These are phyloP conservation scores for Lasioglossum pauxillum DNA, from an alignment of 2,888 invertebrate species.

Conservation along the genomic window DNA sequence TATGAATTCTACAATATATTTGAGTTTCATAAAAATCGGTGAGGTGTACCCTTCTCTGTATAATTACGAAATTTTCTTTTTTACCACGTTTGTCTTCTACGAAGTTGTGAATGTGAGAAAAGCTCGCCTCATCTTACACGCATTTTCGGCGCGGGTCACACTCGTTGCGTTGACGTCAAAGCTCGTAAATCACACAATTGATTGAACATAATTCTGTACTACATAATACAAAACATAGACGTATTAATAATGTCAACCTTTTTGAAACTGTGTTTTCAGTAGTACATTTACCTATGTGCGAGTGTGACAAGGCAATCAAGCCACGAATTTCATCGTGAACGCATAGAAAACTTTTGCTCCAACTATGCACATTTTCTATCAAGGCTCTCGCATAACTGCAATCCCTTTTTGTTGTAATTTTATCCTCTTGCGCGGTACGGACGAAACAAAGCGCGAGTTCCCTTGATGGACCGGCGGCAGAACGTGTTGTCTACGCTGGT, in stretches of 20 bases:
- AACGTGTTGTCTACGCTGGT: background rate
- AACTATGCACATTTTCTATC: background rate
- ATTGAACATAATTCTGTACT: background rate
- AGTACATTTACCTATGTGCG: background rate
- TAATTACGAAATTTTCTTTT: too few species aligned
- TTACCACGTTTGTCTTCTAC: too few species aligned
- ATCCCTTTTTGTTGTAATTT: background rate
- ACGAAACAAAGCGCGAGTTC: slow-evolving; percentile 7
- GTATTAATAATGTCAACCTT: background rate
- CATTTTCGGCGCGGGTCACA: too few species aligned
- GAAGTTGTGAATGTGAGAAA: too few species aligned
- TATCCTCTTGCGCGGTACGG: background rate
- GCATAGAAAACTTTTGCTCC: background rate
- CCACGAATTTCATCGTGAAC: background rate
- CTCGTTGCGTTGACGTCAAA: too few species aligned
- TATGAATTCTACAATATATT: too few species aligned
- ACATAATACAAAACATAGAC: background rate
- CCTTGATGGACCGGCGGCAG: background rate
- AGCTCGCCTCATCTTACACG: too few species aligned
- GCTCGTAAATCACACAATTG: too few species aligned
- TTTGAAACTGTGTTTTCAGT: too few species aligned
- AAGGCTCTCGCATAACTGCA: background rate
- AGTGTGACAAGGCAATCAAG: background rate
- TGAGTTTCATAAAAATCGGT: too few species aligned
- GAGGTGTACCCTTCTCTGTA: too few species aligned